Percentiles rank a stretch among this genome's conserved stretches.
Conservation (phyloP, 1,140 invertebrate genomes). For the Agrypnia vestita region DNA sequence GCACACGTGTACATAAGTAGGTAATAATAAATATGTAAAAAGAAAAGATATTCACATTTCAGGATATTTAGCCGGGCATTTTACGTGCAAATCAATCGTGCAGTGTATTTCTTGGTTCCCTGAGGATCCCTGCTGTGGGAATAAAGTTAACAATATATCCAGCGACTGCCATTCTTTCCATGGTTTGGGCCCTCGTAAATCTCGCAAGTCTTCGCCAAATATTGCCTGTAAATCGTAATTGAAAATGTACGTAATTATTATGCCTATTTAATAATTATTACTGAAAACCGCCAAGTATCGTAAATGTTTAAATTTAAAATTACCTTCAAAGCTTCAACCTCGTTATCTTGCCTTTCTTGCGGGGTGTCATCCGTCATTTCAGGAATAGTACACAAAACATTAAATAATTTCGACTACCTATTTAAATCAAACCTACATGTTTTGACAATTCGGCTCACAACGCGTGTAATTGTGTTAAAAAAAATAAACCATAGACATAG, state of each 20-base stretch:
- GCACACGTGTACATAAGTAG: not conserved
- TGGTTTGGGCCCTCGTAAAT: slow-evolving; percentile 71
- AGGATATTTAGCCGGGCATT: slow-evolving; percentile 81
- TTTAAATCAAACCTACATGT: slow-evolving; percentile 36
- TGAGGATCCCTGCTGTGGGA: slow-evolving; percentile 79
- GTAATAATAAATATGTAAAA: not conserved
- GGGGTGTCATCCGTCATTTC: slow-evolving; percentile 71
- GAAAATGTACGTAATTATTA: slow-evolving; percentile 16
- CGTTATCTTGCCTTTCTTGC: slow-evolving; percentile 80
- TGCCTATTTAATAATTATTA: not conserved
- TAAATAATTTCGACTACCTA: slow-evolving; percentile 36
- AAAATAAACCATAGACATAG: not conserved
- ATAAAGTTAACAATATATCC: slow-evolving; percentile 79
- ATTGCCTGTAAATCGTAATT: slow-evolving; percentile 74
- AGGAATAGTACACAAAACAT: slow-evolving; percentile 25
- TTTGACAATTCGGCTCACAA: slow-evolving; percentile 45
- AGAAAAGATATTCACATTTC: slow-evolving; percentile 74
- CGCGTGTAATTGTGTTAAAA: slow-evolving; percentile 15
- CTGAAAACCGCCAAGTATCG: slow-evolving; percentile 1
- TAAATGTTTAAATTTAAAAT: slow-evolving; percentile 47
- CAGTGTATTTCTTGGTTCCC: slow-evolving; percentile 76
- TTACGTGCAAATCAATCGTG: slow-evolving; percentile 80
- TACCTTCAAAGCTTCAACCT: slow-evolving; percentile 83
- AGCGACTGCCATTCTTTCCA: slow-evolving; percentile 77
- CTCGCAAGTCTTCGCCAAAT: slow-evolving; percentile 76